Percentiles rank a stretch among this genome's conserved stretches.
Evolutionary conservation across 2,888 invertebrate species (phyloP).

Genomic region (Dryomyza anilis): DNA sequence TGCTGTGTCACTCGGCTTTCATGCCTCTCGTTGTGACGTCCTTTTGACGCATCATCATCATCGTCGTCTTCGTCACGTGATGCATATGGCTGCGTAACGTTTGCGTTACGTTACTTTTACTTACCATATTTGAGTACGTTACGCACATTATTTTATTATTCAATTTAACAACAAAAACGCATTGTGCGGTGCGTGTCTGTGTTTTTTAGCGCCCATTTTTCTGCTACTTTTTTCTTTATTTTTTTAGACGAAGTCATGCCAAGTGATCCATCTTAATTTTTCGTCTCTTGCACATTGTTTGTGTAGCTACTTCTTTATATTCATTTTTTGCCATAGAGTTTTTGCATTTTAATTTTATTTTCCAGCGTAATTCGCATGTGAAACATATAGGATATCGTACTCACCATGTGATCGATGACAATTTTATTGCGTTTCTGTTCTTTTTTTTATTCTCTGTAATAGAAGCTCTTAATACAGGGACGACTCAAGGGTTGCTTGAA

Average conservation of each 20-base stretch:
- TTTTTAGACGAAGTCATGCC: conserved; percentile 49
- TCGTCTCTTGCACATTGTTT: not conserved
- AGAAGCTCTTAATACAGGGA: too few relatives aligned
- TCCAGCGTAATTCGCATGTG: not conserved
- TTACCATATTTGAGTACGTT: not conserved
- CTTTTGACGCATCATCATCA: conserved; percentile 22
- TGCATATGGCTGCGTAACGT: not conserved
- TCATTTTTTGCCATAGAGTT: conserved; percentile 1
- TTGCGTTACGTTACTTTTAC: not conserved
- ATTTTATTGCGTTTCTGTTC: not conserved
- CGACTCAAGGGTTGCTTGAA: too few relatives aligned
- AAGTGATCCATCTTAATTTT: conserved; percentile 57
- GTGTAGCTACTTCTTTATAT: conserved; percentile 1
- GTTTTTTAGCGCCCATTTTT: conserved; percentile 19
- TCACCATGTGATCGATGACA: conserved; percentile 16
- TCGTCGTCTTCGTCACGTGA: not conserved
- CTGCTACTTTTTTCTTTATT: not conserved
- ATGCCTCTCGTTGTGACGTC: conserved; percentile 24
- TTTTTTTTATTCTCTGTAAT: too few relatives aligned
- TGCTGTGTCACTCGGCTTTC: conserved; percentile 25
- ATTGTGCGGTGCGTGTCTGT: not conserved
- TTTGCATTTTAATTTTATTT: conserved; percentile 14
- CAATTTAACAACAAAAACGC: conserved; percentile 10
- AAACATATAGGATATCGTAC: not conserved
- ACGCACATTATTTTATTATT: conserved; percentile 20